Conservation (phyloP, 2,113 vertebrate species). For the Suricata suricatta region DNA sequence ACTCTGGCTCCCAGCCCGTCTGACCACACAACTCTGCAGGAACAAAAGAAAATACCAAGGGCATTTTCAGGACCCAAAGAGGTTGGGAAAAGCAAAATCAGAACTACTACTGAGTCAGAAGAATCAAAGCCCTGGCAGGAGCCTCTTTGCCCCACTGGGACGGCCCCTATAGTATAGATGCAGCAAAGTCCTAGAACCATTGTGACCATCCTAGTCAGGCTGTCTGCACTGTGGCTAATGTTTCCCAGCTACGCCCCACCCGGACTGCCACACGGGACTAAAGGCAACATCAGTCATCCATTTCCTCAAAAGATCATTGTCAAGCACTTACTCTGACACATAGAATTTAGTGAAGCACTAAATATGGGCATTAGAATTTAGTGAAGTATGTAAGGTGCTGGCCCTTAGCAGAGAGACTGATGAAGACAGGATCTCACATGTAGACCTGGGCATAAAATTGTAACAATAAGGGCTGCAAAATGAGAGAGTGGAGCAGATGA, state of each 20-base stretch:
- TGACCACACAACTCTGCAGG: not conserved
- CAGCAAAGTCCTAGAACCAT: not conserved
- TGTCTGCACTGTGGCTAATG: not conserved
- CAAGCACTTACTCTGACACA: not conserved
- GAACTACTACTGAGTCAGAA: not conserved
- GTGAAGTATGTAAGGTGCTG: not conserved
- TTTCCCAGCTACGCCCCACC: not conserved
- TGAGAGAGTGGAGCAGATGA: not conserved
- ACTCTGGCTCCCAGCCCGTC: slow-evolving; percentile 21
- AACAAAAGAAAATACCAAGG: not conserved
- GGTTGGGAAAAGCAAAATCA: not conserved
- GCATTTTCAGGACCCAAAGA: not conserved
- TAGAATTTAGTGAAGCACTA: not conserved
- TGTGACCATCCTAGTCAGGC: not conserved
- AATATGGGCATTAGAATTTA: not conserved
- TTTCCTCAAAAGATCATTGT: not conserved
- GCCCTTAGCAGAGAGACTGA: not conserved
- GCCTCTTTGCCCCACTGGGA: not conserved
- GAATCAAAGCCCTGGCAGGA: not conserved
- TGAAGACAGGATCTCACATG: not conserved
- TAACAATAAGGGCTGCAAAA: not conserved
- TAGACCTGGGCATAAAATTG: not conserved
- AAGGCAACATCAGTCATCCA: not conserved
- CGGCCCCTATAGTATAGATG: not conserved
- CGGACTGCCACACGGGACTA: not conserved